phyloP scores from a whole-genome alignment of 2,113 vertebrate genomes.

The Cyprinus carpio region DNA sequence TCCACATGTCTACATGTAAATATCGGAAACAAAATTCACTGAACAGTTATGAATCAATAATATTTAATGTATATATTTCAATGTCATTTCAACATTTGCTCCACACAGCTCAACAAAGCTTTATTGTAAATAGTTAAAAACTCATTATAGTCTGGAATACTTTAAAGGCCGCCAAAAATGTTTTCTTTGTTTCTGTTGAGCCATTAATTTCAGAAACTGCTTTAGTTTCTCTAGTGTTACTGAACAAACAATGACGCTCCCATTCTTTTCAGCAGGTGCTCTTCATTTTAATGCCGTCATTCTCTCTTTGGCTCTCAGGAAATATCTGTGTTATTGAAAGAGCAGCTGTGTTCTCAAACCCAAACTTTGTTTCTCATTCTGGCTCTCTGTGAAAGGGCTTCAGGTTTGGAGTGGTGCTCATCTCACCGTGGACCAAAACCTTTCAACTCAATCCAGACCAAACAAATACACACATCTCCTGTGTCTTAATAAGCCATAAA shows the following conservation, averaged over 20 bases:
- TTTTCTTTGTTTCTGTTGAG: neutral
- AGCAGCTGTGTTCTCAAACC: slow-evolving; percentile 38
- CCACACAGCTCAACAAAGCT: neutral
- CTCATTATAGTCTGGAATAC: neutral
- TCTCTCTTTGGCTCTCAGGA: slow-evolving; percentile 9
- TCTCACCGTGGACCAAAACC: neutral
- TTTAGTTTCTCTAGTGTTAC: slow-evolving; percentile 7
- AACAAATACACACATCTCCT: slow-evolving; percentile 11
- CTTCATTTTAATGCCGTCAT: slow-evolving; percentile 31
- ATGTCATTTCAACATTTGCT: neutral
- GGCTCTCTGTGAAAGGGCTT: slow-evolving; percentile 4
- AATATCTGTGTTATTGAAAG: slow-evolving; percentile 19
- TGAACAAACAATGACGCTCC: neutral
- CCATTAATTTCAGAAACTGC: slow-evolving; percentile 1
- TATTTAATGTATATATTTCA: neutral
- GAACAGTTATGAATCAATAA: too few species aligned
- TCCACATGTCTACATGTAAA: too few species aligned
- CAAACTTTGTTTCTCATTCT: slow-evolving; percentile 19
- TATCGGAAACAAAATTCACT: neutral
- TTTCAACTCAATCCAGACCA: slow-evolving; percentile 28
- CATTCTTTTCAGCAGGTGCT: neutral
- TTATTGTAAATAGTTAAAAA: neutral
- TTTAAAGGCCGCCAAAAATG: neutral
- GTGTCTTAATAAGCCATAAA: neutral
- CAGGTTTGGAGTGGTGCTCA: slow-evolving; percentile 17